Evolutionary conservation across 1,140 invertebrate genomes (phyloP).

Genomic region (Subanguina moxae): DNA sequence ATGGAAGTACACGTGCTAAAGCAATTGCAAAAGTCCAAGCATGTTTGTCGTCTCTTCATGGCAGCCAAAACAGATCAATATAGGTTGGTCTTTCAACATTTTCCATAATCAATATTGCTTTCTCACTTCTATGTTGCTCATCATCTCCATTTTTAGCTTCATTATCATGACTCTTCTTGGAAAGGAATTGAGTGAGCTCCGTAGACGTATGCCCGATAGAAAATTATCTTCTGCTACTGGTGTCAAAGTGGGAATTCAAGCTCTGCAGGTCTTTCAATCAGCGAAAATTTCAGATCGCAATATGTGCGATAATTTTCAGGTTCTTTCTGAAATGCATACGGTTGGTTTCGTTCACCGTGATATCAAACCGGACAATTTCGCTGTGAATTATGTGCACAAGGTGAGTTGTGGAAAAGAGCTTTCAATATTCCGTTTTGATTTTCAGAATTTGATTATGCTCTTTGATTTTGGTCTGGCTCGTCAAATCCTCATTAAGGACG

Average conservation of each 20-base stretch:
- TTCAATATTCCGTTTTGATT: no score
- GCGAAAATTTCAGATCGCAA: neutral
- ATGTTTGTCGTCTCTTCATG: constrained; percentile 35
- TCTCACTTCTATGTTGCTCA: neutral
- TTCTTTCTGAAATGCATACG: constrained; percentile 43
- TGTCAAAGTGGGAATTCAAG: constrained; percentile 42
- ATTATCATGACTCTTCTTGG: constrained; percentile 50
- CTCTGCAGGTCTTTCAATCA: constrained; percentile 11
- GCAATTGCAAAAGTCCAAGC: constrained; percentile 48
- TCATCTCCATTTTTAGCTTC: constrained; percentile 20
- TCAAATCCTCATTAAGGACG: constrained; percentile 37
- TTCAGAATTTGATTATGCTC: constrained; percentile 30
- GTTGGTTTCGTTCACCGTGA: constrained; percentile 52
- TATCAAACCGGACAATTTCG: constrained; percentile 54
- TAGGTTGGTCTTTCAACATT: constrained; percentile 7
- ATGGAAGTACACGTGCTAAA: constrained; percentile 51
- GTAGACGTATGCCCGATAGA: constrained; percentile 38
- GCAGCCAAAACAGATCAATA: constrained; percentile 39
- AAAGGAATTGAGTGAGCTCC: constrained; percentile 45
- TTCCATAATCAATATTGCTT: no score
- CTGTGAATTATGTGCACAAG: constrained; percentile 29
- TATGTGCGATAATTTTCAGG: neutral
- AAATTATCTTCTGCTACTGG: constrained; percentile 34
- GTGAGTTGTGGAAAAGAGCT: no score
- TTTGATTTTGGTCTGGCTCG: constrained; percentile 54